These are phyloP conservation scores for Sylvia borin DNA, from an alignment of 2,797 vertebrate genomes.

Conservation along the genomic window DNA sequence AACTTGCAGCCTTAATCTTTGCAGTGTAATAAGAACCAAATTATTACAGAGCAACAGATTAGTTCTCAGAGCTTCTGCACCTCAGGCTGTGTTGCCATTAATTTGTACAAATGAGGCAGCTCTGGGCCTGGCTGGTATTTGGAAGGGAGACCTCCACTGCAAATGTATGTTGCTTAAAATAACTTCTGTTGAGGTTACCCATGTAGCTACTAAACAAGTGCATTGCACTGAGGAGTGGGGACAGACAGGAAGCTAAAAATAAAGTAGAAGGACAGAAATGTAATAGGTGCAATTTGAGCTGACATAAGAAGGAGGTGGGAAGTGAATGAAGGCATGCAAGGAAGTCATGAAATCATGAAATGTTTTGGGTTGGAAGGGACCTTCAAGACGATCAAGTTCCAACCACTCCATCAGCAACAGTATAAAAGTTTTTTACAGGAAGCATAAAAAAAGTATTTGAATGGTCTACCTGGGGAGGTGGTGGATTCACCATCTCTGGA, in stretches of 20 bases:
- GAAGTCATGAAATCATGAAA: neutral
- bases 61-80: constrained; percentile 26
- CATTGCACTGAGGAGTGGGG: neutral
- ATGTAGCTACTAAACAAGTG: neutral
- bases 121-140: neutral
- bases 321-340: neutral
- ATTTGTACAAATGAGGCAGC: neutral
- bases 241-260: neutral
- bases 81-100: neutral
- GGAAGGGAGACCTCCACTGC: neutral
- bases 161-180: neutral
- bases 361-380: neutral
- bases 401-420: neutral
- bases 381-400: neutral
- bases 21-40: neutral
- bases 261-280: neutral
- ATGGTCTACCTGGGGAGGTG: too few relatives aligned
- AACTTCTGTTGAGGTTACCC: neutral
- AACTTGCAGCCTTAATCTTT: constrained; percentile 1
- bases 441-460: too few relatives aligned
- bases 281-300: neutral
- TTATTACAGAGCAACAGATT: constrained; percentile 13
- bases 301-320: neutral
- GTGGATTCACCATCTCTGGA: too few relatives aligned
- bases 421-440: too few relatives aligned